A percentile compares a stretch with the other conserved stretches of the same genome.
phyloP scores from a whole-genome alignment of 2,797 vertebrate species.

The Brotula barbata region DNA sequence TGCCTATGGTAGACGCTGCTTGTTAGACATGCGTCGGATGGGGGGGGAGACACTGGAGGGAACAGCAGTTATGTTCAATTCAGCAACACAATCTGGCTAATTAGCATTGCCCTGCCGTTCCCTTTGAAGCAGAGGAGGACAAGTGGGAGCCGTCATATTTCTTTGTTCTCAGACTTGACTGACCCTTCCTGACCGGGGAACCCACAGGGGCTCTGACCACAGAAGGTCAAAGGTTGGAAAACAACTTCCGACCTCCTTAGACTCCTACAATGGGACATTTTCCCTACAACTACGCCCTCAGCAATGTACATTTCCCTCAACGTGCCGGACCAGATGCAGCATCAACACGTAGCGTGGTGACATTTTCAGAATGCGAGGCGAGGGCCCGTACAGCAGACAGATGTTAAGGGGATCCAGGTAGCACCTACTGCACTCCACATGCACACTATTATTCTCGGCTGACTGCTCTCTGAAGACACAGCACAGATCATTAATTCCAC shows the following conservation, averaged over 20 bases:
- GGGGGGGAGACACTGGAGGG: conserved; percentile 47
- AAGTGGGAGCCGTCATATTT: conserved; percentile 67
- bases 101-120: conserved; percentile 69
- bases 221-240: conserved; percentile 51
- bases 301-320: conserved; percentile 35
- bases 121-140: conserved; percentile 65
- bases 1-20: conserved; percentile 57
- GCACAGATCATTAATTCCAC: conserved; percentile 64
- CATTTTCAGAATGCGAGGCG: conserved; percentile 63
- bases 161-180: conserved; percentile 62
- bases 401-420: conserved; percentile 65
- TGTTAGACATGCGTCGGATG: conserved; percentile 47
- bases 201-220: conserved; percentile 56
- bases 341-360: conserved; percentile 37
- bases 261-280: conserved; percentile 21
- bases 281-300: conserved; percentile 33
- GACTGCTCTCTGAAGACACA: conserved; percentile 63
- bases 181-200: conserved; percentile 50
- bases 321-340: conserved; percentile 35
- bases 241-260: conserved; percentile 16
- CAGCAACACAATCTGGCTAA: conserved; percentile 67
- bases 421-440: conserved; percentile 50
- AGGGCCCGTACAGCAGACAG: conserved; percentile 47
- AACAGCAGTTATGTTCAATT: conserved; percentile 61
- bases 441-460: conserved; percentile 56